Evolutionary conservation across 2,113 vertebrate species (phyloP).

Genomic region (Psittacara wagleri): DNA sequence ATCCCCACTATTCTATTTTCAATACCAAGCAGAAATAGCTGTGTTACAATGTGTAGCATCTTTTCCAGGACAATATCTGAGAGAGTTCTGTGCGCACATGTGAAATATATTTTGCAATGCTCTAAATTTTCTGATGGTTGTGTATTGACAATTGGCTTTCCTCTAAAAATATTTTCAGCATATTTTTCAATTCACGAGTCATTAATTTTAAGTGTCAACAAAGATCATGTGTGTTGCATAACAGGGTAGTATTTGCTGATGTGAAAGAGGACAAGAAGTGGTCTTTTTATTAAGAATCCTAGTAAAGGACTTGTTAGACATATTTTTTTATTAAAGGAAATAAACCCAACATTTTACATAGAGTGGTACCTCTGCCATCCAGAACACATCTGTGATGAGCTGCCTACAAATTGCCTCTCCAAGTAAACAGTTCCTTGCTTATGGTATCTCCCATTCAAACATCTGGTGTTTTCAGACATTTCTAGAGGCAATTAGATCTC

Average conservation of each 20-base stretch:
- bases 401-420: conserved; percentile 10
- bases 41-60: background rate
- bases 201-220: background rate
- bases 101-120: conserved; percentile 3
- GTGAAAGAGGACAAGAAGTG: background rate
- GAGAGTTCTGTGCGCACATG: background rate
- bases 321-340: background rate
- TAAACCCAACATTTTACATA: background rate
- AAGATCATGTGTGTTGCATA: background rate
- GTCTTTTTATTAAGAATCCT: background rate
- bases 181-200: background rate
- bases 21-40: background rate
- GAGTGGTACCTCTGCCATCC: background rate
- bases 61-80: background rate
- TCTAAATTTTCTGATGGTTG: background rate
- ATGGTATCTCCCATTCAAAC: conserved; percentile 24
- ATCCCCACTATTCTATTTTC: background rate
- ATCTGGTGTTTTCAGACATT: conserved; percentile 50
- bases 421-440: conserved; percentile 33
- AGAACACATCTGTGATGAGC: conserved; percentile 21
- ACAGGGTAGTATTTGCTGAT: background rate
- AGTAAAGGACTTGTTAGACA: background rate
- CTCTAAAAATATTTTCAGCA: background rate
- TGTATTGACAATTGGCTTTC: background rate
- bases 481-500: conserved; percentile 18